Base-by-base conservation (phyloP, 2,888 invertebrate genomes). In the Mesorhabditis sp. region DNA sequence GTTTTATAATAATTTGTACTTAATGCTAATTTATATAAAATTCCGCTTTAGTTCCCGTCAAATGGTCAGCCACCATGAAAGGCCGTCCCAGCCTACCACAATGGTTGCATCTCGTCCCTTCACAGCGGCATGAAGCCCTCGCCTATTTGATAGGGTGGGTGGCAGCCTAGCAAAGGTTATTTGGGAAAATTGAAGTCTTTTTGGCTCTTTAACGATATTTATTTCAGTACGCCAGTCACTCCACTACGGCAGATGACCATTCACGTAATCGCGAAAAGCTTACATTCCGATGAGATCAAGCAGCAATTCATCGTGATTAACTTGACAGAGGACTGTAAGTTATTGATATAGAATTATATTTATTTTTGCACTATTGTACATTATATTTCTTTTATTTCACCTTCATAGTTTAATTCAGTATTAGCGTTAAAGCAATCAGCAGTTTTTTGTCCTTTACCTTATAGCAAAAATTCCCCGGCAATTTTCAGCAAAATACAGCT, bases 1-100 rank as follows among this genome's bases (percentile, higher is more conserved):
- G 43, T 58, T 15, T 28, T 62, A 66, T 45, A 45, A 41, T 7
- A 42, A 15, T 15, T 43, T 10, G 4, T 10, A 45, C 61, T 45
- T 7, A 42, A 45, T 2, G 28, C 1, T 50, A 50, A 50, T 50
- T 50, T n/a, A 50, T 50, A n/a, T 13, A 50, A 10, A 13, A 50
- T 13, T 50, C 28, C 15, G 4, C n/a, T 75, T 50, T 65, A 84
- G 84, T 82, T 5, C 77, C 82, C 64, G 84, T 84, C 7, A 83
- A 79, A 76, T 84, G 84, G 84, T 77, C 81, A 66, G 84, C 83
- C 4, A 83, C 84, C 42, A 69, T 80, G 42, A 78, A 78, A 67
- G 80, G 80, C 45, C 78, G 80, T 43, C 84, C 84, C 10, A 76
- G 77, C 7, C 76, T 84, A 4, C 84, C 84, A 3, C 72, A 78